Base-by-base conservation (phyloP, 1,140 invertebrate species). In the Pomacea maculata region DNA sequence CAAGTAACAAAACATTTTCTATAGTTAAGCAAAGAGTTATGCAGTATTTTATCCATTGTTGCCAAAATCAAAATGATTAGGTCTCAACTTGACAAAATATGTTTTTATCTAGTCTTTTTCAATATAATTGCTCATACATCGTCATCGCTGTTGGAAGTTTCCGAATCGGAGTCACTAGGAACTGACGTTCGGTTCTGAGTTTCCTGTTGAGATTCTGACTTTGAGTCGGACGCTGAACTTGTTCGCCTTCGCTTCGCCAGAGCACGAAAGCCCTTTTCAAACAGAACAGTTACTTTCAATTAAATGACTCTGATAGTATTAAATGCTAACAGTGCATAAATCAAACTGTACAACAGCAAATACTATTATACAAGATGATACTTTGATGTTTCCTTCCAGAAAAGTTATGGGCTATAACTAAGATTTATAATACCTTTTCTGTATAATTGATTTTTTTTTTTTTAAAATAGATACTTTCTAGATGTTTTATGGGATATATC, bases 221-320 rank as follows among this genome's bases (percentile, higher is more conserved):
- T 83, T 9, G 86, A 83, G 57, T 89, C 85, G 76, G 87, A 85
- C 80, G 87, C 88, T 34, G 88, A 87, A 54, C 85, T 83, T 73
- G 88, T 94, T 94, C 95, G 95, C 86, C 96, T 96, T 90, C 97
- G 97, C 89, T 97, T 97, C 0, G 96, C 95, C 77, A 97, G 91
- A 52, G 95, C 95, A 85, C 97, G 90, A 83, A 97, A 94, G 92
- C 97, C 96, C 96, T 98, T 88, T 11, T 93, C 93, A 61, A 89
- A 87, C 89, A 85, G 85, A 63, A 15, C 73, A 74, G 57, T 9
- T 61, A 61, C 34, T 61, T 1, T 61, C 3, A 61, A 2, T 6
- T 6, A 61, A 14, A 61, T 61, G 11, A 61, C 57, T 61, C 57
- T 61, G 57, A 2, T 29, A 52, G 34, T 0, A 73, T 52, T 12